Conservation (phyloP, 64 coral and sea anemone species). For the Astreopora myriophthalma region DNA sequence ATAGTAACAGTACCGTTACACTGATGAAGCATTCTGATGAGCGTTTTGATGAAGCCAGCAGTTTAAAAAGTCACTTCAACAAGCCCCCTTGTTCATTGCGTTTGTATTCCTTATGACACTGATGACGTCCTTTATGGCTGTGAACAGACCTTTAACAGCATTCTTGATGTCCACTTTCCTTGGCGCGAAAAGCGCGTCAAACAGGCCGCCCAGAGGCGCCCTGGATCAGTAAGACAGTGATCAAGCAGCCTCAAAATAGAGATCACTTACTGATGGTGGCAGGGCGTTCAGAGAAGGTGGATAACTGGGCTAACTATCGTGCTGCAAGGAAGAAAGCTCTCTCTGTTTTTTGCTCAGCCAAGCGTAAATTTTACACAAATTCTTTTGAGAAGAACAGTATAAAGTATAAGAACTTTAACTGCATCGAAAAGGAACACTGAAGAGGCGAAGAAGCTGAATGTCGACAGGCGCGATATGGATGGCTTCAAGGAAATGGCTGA, state of each 20-base stretch:
- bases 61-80: background rate
- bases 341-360: background rate
- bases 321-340: background rate
- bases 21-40: no score
- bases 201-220: background rate
- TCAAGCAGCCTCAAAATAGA: background rate
- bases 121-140: slow-evolving; percentile 11
- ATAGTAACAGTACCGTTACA: no score
- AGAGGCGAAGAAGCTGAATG: background rate
- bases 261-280: background rate
- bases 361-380: background rate
- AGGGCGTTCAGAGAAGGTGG: background rate
- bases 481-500: no score
- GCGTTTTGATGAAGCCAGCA: background rate
- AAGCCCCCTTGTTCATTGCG: background rate
- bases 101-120: slow-evolving; percentile 28
- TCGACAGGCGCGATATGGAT: background rate
- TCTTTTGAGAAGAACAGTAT: background rate
- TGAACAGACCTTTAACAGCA: background rate
- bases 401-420: background rate
- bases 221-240: background rate
- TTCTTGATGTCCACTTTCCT: slow-evolving; percentile 18
- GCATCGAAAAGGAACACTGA: background rate
- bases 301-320: background rate
- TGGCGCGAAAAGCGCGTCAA: slow-evolving; percentile 12